A percentile compares a stretch with the other conserved stretches of the same genome.
Conservation (phyloP, 92 coral and sea anemone species). For the Phenganax subtilis region DNA sequence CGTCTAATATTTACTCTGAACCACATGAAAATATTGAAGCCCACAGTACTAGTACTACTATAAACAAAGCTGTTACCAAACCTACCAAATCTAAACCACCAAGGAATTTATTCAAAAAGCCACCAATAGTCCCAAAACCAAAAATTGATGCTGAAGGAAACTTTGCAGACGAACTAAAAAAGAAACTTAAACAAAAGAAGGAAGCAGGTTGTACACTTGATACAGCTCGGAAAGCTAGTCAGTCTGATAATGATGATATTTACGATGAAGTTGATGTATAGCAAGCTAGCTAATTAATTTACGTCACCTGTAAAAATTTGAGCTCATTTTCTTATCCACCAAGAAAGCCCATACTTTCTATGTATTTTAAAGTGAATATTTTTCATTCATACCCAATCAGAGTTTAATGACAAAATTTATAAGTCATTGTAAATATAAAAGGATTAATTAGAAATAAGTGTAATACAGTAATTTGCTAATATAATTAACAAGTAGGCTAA, state of each 20-base stretch:
- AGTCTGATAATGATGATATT: not conserved
- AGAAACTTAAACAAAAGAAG: constrained; percentile 26
- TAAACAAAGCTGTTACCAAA: not conserved
- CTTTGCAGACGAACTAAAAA: constrained; percentile 36
- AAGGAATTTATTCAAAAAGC: constrained; percentile 39
- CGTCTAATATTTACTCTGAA: constrained; percentile 28
- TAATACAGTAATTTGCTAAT: too few relatives aligned
- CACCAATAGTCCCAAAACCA: not conserved
- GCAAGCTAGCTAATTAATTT: too few relatives aligned
- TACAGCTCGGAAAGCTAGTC: not conserved
- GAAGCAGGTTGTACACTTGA: not conserved
- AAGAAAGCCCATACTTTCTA: too few relatives aligned
- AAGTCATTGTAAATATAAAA: too few relatives aligned
- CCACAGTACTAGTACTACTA: not conserved
- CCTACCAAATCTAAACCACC: constrained; percentile 41
- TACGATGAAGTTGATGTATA: constrained; percentile 18
- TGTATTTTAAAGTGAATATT: too few relatives aligned
- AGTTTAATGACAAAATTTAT: too few relatives aligned
- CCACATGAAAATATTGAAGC: constrained; percentile 26
- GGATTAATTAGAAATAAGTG: too few relatives aligned
- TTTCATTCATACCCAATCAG: too few relatives aligned
- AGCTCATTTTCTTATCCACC: too few relatives aligned
- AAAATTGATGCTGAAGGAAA: not conserved
- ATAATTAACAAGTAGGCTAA: too few relatives aligned
- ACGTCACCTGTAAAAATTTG: too few relatives aligned